phyloP scores from a whole-genome alignment of 2,888 invertebrate species.

The Polyommatus iphigenia region DNA sequence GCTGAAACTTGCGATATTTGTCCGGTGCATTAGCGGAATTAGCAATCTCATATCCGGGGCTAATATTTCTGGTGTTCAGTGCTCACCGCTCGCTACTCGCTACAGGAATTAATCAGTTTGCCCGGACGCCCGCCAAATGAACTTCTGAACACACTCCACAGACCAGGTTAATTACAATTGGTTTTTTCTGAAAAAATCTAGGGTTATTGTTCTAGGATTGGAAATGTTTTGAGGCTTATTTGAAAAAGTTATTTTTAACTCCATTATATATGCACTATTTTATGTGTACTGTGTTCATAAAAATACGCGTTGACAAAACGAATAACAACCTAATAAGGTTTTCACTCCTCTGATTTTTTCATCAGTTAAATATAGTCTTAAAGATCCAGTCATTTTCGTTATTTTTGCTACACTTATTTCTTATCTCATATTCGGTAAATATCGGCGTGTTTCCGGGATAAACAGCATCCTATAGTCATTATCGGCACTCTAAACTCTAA shows the following conservation, averaged over 20 bases:
- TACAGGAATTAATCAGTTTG: conserved; percentile 73
- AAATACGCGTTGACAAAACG: too few species aligned
- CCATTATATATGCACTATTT: too few species aligned
- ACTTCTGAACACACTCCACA: conserved; percentile 40
- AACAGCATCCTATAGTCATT: too few species aligned
- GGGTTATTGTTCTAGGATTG: background rate
- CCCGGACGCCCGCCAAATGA: conserved; percentile 53
- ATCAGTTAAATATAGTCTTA: too few species aligned
- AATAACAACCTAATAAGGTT: too few species aligned
- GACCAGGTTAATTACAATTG: conserved; percentile 12
- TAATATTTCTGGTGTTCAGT: conserved; percentile 71
- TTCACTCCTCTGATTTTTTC: too few species aligned
- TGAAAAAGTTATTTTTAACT: background rate
- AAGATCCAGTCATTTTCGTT: too few species aligned
- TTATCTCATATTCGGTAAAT: too few species aligned
- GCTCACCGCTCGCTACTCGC: conserved; percentile 45
- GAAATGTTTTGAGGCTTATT: background rate
- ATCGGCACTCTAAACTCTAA: too few species aligned
- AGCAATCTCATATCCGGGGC: conserved; percentile 74
- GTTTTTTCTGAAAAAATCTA: background rate
- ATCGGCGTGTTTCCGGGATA: too few species aligned
- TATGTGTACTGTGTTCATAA: too few species aligned
- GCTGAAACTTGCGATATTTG: conserved; percentile 67
- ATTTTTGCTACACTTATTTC: too few species aligned
- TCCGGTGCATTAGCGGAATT: conserved; percentile 77